Evolutionary conservation across 2,888 invertebrate genomes (phyloP).

Genomic region (Lottia scabra): DNA sequence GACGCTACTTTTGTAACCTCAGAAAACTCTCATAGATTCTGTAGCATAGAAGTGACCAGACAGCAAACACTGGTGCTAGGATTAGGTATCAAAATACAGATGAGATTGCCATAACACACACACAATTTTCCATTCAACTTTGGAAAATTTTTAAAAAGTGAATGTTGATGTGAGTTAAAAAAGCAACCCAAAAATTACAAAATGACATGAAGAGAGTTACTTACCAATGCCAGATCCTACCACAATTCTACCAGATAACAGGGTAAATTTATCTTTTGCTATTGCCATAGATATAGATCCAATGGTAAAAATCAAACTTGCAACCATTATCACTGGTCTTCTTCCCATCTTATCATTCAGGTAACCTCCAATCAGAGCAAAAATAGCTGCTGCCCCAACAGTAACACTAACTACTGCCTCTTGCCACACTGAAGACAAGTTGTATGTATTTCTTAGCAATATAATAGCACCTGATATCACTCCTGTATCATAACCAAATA

Average conservation of each 20-base stretch:
- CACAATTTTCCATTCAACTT: too few species aligned
- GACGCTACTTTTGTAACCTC: too few species aligned
- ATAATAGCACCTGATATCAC: constrained; percentile 72
- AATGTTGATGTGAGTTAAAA: too few species aligned
- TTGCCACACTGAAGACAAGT: constrained; percentile 67
- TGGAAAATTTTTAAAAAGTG: too few species aligned
- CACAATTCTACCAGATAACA: constrained; percentile 70
- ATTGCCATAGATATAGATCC: constrained; percentile 72
- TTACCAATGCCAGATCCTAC: constrained; percentile 72
- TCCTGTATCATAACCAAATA: constrained; percentile 74
- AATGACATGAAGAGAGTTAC: constrained; percentile 28
- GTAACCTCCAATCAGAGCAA: constrained; percentile 70
- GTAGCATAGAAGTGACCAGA: too few species aligned
- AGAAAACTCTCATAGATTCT: too few species aligned
- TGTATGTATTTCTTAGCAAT: constrained; percentile 58
- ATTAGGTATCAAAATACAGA: too few species aligned
- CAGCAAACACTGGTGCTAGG: too few species aligned
- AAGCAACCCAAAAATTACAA: too few species aligned
- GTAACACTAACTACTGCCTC: constrained; percentile 71
- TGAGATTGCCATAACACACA: too few species aligned
- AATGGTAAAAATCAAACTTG: constrained; percentile 71
- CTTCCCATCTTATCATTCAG: constrained; percentile 72
- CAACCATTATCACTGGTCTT: constrained; percentile 71
- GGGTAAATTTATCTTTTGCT: constrained; percentile 64
- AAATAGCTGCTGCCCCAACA: constrained; percentile 70